These are phyloP conservation scores for Lysandra bellargus DNA, from an alignment of 2,888 invertebrate species.

Conservation along the genomic window DNA sequence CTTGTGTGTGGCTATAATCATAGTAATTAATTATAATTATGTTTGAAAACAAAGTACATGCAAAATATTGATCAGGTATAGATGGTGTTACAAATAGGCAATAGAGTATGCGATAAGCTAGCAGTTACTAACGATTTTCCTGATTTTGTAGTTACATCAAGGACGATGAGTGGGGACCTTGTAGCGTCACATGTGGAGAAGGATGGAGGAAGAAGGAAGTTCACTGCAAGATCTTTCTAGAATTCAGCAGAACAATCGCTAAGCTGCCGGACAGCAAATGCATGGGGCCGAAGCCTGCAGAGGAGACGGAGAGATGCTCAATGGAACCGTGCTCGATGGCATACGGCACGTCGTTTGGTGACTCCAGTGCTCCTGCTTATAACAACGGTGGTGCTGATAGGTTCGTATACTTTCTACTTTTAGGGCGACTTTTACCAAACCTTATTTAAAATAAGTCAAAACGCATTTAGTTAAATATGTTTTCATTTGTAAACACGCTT, in stretches of 20 bases:
- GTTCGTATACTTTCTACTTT: constrained; percentile 47
- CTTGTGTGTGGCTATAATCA: constrained; percentile 9
- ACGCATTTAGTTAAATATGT: too few relatives aligned
- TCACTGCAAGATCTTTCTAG: constrained; percentile 96
- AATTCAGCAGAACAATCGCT: constrained; percentile 93
- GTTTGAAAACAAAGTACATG: constrained; percentile 1
- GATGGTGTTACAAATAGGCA: background rate
- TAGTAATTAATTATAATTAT: background rate
- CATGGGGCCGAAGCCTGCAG: constrained; percentile 90
- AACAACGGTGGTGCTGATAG: constrained; percentile 64
- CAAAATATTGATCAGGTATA: background rate
- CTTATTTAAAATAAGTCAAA: too few relatives aligned
- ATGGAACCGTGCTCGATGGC: constrained; percentile 88
- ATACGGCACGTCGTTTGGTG: constrained; percentile 78
- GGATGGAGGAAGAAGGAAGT: constrained; percentile 92
- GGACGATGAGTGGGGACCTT: constrained; percentile 93
- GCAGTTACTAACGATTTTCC: constrained; percentile 41
- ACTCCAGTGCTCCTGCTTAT: constrained; percentile 68
- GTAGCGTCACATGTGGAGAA: constrained; percentile 95
- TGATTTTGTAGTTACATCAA: constrained; percentile 88
- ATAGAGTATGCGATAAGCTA: background rate
- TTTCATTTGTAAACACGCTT: too few relatives aligned
- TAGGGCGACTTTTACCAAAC: too few relatives aligned
- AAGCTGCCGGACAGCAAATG: constrained; percentile 94
- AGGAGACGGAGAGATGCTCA: constrained; percentile 90